Evolutionary conservation across 2,113 vertebrate genomes (phyloP).

Genomic region (Mystacornis crossleyi): DNA sequence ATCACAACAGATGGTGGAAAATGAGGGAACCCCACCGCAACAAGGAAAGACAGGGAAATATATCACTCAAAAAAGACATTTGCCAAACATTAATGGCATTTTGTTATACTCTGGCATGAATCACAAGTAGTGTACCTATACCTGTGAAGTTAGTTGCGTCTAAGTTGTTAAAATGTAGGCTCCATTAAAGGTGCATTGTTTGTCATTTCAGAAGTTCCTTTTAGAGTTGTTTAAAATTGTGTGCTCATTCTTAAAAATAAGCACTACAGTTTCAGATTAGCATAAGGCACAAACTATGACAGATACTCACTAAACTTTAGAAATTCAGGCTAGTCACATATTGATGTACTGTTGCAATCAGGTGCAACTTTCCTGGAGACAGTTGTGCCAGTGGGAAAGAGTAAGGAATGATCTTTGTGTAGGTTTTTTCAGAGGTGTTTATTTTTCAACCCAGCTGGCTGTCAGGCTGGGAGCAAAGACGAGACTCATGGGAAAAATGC

Average conservation of each 20-base stretch:
- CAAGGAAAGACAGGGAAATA: not conserved
- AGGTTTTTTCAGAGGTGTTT: no score
- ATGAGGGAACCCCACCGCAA: no score
- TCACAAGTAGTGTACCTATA: not conserved
- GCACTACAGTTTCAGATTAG: not conserved
- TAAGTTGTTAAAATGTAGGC: not conserved
- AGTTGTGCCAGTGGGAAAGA: no score
- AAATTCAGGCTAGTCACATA: not conserved
- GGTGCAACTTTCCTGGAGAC: no score
- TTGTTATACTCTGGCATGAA: not conserved
- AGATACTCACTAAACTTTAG: not conserved
- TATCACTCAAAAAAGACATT: not conserved
- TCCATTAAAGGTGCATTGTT: not conserved
- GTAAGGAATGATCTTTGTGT: no score
- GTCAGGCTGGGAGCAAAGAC: no score
- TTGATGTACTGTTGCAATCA: not conserved
- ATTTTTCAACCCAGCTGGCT: no score
- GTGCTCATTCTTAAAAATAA: not conserved
- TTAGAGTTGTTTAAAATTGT: not conserved
- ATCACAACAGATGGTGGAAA: no score
- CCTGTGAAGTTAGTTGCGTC: not conserved
- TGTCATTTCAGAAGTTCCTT: not conserved
- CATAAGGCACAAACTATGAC: not conserved
- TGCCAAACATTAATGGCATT: not conserved
- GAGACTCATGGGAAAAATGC: no score